Evolutionary conservation across 1,140 invertebrate species (phyloP), one percentile per base, ranked within the genome.

Genomic region (Anoplolepis gracilipes): DNA sequence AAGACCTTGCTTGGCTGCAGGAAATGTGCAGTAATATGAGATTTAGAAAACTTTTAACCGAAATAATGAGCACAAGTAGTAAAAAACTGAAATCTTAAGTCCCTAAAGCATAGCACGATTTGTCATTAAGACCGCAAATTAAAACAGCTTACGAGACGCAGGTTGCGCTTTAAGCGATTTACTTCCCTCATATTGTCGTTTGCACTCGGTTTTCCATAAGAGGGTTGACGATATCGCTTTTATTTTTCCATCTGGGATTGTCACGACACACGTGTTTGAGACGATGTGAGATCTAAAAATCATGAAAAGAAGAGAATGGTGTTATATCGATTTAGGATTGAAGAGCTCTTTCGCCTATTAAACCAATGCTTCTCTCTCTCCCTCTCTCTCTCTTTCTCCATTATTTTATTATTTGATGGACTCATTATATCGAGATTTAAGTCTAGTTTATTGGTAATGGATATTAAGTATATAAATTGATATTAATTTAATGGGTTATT

Each of bases 161-260:
- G 1, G 3, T 2, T 8, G 16, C n/a, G 25, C 53, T 70, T 81
- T 70, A 19, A 81, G 53, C 16, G 49, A 57, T 39, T 70, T 70
- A 70, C 53, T 57, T 70, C 33, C 25, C 22, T 79, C 30, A 39
- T 16, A 22, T 67, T 67, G 30, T 36, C 49, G 49, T 57, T 57
- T 59, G n/a, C 19, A 70, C 36, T 81, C 28, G 16, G 11, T 53
- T 57, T 70, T 3, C 0, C 22, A 61, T 11, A 22, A 79, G 6
- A 53, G 33, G 16, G n/a, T n/a, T n/a, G 57, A 30, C n/a, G 4
- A 42, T 69, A 22, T 42, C 1, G 22, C 11, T 19, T 59, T 36
- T 57, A 70, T 30, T 42, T 36, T 19, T 11, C 2, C 13, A 7
- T 10, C 19, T 13, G 1, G 16, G 13, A 1, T 53, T 42, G 42